Evolutionary conservation across 64 coral and sea anemone genomes (phyloP).

Genomic region (Montipora cactus): DNA sequence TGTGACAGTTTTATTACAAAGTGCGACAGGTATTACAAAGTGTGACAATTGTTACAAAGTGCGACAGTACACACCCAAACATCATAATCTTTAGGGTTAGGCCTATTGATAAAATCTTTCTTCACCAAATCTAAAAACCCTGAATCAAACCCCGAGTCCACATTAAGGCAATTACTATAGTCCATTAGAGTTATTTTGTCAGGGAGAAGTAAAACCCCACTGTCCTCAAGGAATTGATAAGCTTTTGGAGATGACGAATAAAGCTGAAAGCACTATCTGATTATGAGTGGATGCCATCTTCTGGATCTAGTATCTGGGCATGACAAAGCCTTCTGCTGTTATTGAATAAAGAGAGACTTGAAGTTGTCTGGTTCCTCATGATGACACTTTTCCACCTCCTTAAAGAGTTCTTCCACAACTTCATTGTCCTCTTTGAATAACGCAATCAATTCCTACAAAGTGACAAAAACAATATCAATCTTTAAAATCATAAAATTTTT

Average conservation of each 20-base stretch:
- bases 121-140: constrained; percentile 58
- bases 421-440: background rate
- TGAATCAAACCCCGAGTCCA: constrained; percentile 34
- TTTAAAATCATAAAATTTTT: background rate
- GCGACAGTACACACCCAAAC: constrained; percentile 14
- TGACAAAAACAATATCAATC: background rate
- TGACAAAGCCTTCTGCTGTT: constrained; percentile 31
- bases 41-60: background rate
- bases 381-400: background rate
- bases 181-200: constrained; percentile 56
- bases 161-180: constrained; percentile 61
- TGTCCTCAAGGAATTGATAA: constrained; percentile 49
- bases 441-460: background rate
- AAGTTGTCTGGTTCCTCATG: constrained; percentile 29
- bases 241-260: constrained; percentile 43
- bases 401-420: background rate
- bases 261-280: constrained; percentile 57
- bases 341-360: constrained; percentile 25
- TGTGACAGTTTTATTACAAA: too few relatives aligned
- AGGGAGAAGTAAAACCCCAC: constrained; percentile 39
- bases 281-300: constrained; percentile 55
- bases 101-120: constrained; percentile 43
- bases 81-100: constrained; percentile 25
- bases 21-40: too few relatives aligned
- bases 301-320: constrained; percentile 30